Conservation (phyloP, 1,140 invertebrate genomes). For the Wasmannia auropunctata region DNA sequence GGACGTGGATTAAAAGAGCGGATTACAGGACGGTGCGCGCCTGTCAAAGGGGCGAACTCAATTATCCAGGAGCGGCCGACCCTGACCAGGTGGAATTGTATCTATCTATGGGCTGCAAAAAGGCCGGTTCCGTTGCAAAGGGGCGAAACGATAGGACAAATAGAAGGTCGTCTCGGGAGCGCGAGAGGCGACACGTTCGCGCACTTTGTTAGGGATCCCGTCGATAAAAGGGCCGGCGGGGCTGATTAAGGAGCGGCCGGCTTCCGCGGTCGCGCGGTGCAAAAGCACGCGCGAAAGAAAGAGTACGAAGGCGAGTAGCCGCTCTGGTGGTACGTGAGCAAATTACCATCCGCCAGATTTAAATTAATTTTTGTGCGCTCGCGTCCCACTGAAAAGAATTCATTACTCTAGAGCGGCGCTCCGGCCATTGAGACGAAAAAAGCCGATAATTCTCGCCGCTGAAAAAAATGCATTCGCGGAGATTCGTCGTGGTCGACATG, state of each 20-base stretch:
- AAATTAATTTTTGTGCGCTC: conserved; percentile 60
- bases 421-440: conserved; percentile 52
- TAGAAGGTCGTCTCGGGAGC: conserved; percentile 28
- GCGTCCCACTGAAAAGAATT: conserved; percentile 53
- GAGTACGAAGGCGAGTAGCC: conserved; percentile 26
- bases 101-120: conserved; percentile 40
- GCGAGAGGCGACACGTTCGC: conserved; percentile 43
- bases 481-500: conserved; percentile 23
- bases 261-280: conserved; percentile 18
- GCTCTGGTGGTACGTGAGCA: conserved; percentile 44
- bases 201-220: conserved; percentile 51
- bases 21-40: conserved; percentile 22
- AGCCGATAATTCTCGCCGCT: conserved; percentile 58
- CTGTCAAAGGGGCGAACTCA: conserved; percentile 53
- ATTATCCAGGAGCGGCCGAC: conserved; percentile 43
- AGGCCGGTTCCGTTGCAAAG: conserved; percentile 42
- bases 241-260: conserved; percentile 54
- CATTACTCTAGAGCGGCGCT: conserved; percentile 25
- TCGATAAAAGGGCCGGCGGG: conserved; percentile 50
- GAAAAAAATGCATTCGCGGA: conserved; percentile 50
- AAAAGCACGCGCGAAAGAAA: conserved; percentile 32
- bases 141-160: conserved; percentile 47
- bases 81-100: conserved; percentile 57
- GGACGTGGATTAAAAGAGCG: conserved; percentile 58
- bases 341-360: conserved; percentile 57